phyloP scores from a whole-genome alignment of 1,140 invertebrate species.

The Colletes gigas region DNA sequence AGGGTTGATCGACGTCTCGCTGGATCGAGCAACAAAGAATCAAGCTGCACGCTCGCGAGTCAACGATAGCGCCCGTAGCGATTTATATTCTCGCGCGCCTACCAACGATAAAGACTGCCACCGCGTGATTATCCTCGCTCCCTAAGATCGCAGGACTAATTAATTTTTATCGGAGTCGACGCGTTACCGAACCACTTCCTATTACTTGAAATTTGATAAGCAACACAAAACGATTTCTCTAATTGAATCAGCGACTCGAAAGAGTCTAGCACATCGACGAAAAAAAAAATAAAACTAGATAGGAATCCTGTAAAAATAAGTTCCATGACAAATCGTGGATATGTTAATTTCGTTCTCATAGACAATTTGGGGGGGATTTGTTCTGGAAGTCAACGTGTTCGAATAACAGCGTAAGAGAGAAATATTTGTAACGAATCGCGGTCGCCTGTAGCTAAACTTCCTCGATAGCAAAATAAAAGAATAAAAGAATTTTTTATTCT shows the following conservation, averaged over 20 bases:
- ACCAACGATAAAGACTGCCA: constrained; percentile 35
- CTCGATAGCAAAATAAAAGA: too few relatives aligned
- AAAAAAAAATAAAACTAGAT: too few relatives aligned
- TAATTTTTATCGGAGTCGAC: constrained; percentile 49
- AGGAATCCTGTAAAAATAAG: too few relatives aligned
- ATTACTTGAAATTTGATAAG: constrained; percentile 3
- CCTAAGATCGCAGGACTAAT: constrained; percentile 34
- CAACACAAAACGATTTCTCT: not conserved
- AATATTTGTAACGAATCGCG: too few relatives aligned
- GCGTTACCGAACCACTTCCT: constrained; percentile 26
- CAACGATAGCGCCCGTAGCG: constrained; percentile 30
- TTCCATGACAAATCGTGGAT: too few relatives aligned
- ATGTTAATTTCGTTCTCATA: too few relatives aligned
- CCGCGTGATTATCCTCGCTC: constrained; percentile 12
- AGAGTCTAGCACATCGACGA: not conserved
- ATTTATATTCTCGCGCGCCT: constrained; percentile 3
- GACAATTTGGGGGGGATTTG: too few relatives aligned
- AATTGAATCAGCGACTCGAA: not conserved
- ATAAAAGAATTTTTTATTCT: too few relatives aligned
- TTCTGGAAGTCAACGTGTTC: too few relatives aligned
- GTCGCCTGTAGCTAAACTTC: too few relatives aligned
- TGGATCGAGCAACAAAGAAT: constrained; percentile 26
- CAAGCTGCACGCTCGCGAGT: constrained; percentile 3
- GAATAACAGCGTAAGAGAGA: too few relatives aligned
- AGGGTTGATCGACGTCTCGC: not conserved